Evolutionary conservation across 2,113 vertebrate species (phyloP), one percentile per base, ranked within the genome.

Genomic region (Amphiprion percula): DNA sequence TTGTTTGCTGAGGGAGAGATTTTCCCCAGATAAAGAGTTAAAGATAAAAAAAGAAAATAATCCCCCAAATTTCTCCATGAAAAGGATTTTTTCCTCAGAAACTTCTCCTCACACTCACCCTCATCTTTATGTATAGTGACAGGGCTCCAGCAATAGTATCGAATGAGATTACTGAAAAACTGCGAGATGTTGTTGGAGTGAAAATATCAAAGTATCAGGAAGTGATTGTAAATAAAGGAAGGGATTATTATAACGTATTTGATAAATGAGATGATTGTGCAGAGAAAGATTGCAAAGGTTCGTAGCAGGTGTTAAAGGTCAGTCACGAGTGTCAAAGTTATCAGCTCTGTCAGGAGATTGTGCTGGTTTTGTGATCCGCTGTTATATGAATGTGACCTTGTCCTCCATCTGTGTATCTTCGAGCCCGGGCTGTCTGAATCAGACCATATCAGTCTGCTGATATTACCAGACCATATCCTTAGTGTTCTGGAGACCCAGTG

Each of bases 151-250:
- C 84, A 84, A 80, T 82, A 84, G 67, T 50, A 81, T 80, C 58
- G 64, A 81, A 90, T 90, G 91, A 91, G 88, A 88, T 89, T 84
- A 75, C 68, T 1, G 49, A n/a, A 12, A 71, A 86, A 87, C 66
- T 37, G 7, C 63, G 0, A 68, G 50, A 65, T 30, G 74, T 73
- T 85, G 82, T 86, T 70, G 47, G 47, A 77, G 66, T 74, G 61
- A 62, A 86, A 69, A 50, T 80, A 78, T 87, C 74, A 60, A 77
- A 74, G 60, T 41, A 30, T 41, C 23, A 28, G 59, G 66, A 86
- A 81, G 70, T 80, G 89, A 92, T 90, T 94, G 92, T 93, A 91
- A 83, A 93, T 92, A 92, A 63, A 80, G 52, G 86, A 77, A 80
- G 74, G 76, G 64, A 68, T 85, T 87, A 88, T 82, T 76, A 64